Percentiles rank a stretch among this genome's conserved stretches.
Evolutionary conservation across 1,140 invertebrate species (phyloP).

Genomic region (Habropoda laboriosa): DNA sequence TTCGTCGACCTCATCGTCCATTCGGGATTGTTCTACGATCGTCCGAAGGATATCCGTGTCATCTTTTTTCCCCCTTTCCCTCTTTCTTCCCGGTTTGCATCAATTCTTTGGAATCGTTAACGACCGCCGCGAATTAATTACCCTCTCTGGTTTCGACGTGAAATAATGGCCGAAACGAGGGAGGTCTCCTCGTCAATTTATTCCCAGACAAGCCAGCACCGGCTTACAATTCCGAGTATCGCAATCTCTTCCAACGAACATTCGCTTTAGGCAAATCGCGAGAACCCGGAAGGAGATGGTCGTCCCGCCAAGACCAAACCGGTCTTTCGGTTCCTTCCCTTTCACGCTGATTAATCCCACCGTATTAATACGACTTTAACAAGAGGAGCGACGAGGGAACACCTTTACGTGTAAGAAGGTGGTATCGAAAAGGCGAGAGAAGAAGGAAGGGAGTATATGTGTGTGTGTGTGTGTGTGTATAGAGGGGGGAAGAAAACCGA

Average conservation of each 20-base stretch:
- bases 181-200: neutral
- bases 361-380: constrained; percentile 28
- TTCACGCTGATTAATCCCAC: constrained; percentile 23
- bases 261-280: constrained; percentile 16
- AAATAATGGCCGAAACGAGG: neutral
- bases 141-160: neutral
- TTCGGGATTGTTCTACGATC: constrained; percentile 52
- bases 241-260: constrained; percentile 17
- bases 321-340: constrained; percentile 5
- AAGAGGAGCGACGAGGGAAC: neutral
- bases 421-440: constrained; percentile 26
- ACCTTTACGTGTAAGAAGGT: no score
- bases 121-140: neutral
- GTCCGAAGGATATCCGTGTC: constrained; percentile 36
- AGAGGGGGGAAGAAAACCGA: constrained; percentile 36
- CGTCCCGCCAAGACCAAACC: neutral
- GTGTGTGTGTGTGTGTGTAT: no score
- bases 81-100: neutral
- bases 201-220: no score
- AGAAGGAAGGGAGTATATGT: neutral
- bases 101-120: constrained; percentile 33
- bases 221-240: neutral
- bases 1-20: constrained; percentile 54
- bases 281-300: neutral
- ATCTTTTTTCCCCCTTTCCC: constrained; percentile 24